These are phyloP conservation scores for Axis porcinus DNA, from an alignment of 2,113 vertebrate genomes.

Conservation along the genomic window DNA sequence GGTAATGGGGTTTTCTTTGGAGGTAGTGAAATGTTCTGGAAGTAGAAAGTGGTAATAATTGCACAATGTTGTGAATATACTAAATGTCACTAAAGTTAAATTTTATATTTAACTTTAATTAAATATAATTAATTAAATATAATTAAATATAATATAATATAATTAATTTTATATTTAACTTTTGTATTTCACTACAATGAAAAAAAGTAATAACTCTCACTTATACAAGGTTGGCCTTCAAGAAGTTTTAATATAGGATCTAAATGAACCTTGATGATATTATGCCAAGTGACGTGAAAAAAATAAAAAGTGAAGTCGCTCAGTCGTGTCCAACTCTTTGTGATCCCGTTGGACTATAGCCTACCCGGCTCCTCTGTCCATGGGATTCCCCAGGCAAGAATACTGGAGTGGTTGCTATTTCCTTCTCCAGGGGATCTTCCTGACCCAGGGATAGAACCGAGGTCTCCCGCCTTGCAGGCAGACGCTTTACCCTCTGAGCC, in stretches of 20 bases:
- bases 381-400: background rate
- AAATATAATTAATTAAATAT: no score
- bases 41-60: background rate
- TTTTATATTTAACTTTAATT: no score
- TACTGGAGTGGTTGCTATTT: background rate
- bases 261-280: background rate
- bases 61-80: background rate
- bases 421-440: background rate
- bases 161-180: no score
- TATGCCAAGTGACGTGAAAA: background rate
- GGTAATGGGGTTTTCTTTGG: background rate
- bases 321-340: background rate
- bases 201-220: background rate
- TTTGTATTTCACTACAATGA: background rate
- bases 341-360: background rate
- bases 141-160: no score
- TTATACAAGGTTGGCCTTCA: background rate
- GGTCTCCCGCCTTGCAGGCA: background rate
- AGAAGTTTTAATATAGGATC: background rate
- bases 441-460: background rate
- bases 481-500: background rate
- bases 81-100: background rate
- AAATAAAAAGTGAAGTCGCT: background rate
- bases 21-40: background rate
- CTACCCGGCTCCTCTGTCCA: background rate